Conservation (phyloP, 2,113 vertebrate species). For the Rhagologus leucostigma region DNA sequence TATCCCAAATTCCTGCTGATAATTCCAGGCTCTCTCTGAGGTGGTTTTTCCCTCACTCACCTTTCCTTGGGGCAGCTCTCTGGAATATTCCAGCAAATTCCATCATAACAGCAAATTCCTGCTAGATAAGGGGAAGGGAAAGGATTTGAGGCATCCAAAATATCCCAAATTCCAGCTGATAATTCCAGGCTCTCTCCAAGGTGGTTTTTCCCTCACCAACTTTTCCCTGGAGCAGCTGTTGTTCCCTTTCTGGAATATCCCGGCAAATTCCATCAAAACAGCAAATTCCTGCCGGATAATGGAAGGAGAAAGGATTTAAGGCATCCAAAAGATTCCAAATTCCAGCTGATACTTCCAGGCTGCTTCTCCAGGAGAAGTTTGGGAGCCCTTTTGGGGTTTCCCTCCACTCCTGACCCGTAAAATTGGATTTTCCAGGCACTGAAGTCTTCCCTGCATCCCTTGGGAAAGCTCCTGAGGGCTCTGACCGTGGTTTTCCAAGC, state of each 20-base stretch:
- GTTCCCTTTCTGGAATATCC: not conserved
- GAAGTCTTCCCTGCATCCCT: conserved; percentile 61
- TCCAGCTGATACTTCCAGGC: not conserved
- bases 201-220: no score
- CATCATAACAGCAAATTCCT: no score
- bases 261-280: not conserved
- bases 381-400: not conserved
- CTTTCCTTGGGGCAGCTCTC: not conserved
- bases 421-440: conserved; percentile 47
- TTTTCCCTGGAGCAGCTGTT: no score
- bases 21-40: no score
- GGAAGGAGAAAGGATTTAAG: not conserved
- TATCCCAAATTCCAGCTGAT: no score
- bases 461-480: conserved; percentile 69
- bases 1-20: no score
- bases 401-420: no score
- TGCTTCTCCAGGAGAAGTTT: not conserved
- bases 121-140: no score
- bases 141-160: no score
- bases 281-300: not conserved
- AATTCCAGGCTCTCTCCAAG: no score
- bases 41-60: not conserved
- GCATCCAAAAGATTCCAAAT: not conserved
- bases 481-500: conserved; percentile 72
- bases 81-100: not conserved